phyloP scores from a whole-genome alignment of 2,113 vertebrate genomes.

The Nasalis larvatus region DNA sequence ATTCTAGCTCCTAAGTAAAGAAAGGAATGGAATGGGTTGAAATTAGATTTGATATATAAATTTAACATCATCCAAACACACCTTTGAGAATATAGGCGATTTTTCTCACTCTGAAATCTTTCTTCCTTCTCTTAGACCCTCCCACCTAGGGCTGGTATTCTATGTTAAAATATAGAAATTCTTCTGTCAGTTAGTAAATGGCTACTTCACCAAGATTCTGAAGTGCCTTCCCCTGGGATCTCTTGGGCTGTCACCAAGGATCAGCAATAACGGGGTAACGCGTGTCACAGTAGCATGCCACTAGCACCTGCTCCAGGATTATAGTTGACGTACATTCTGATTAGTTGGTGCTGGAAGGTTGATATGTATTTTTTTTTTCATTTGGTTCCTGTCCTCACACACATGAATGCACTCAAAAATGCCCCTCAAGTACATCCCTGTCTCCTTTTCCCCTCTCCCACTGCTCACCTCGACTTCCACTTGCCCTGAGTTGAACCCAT shows the following conservation, averaged over 20 bases:
- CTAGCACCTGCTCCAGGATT: not conserved
- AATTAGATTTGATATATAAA: not conserved
- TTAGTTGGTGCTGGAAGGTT: not conserved
- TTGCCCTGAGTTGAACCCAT: not conserved
- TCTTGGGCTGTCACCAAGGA: not conserved
- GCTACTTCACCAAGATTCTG: not conserved
- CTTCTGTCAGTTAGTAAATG: not conserved
- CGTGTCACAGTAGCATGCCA: not conserved
- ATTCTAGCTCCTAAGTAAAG: not conserved
- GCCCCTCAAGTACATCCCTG: not conserved
- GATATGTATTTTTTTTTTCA: not conserved
- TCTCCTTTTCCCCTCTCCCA: not conserved
- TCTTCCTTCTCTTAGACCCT: not conserved
- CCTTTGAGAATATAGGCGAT: not conserved
- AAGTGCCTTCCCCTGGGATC: not conserved
- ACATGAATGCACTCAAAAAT: not conserved
- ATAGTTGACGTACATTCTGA: not conserved
- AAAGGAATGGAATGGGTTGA: not conserved
- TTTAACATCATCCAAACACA: not conserved
- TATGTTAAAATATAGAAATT: not conserved
- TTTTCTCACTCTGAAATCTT: conserved; percentile 18
- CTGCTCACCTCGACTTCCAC: not conserved
- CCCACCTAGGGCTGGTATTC: not conserved
- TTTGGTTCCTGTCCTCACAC: not conserved
- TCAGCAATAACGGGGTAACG: not conserved